A percentile compares a stretch with the other conserved stretches of the same genome.
phyloP scores from a whole-genome alignment of 2,888 invertebrate species.

The Alentia gelatinosa region DNA sequence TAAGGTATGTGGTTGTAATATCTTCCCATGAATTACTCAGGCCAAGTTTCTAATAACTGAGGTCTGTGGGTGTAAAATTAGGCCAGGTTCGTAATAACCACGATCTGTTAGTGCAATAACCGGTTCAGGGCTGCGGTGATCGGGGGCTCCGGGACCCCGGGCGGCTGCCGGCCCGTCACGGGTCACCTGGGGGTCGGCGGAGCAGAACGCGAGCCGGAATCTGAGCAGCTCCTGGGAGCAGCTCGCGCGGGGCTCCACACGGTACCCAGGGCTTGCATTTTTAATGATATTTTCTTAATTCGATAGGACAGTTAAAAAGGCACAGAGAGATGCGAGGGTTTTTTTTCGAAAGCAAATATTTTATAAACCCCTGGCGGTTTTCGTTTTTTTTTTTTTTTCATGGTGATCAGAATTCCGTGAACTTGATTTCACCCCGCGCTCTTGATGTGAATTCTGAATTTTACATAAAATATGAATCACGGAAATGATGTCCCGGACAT shows the following conservation, averaged over 20 bases:
- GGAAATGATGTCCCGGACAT: too few species aligned
- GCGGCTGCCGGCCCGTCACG: neutral
- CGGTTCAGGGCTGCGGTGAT: too few species aligned
- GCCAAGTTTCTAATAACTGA: too few species aligned
- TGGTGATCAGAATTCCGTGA: neutral
- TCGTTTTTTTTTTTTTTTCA: neutral
- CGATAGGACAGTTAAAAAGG: conserved; percentile 2
- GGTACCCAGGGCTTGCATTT: neutral
- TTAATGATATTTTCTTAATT: conserved; percentile 22
- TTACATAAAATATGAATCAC: too few species aligned
- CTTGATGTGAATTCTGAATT: neutral
- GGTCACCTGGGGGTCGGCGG: neutral
- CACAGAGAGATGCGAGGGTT: neutral
- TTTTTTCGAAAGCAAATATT: neutral
- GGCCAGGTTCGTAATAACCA: too few species aligned
- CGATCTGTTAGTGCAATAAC: too few species aligned
- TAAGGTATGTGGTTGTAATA: too few species aligned
- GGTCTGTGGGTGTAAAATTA: too few species aligned
- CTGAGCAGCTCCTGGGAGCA: neutral
- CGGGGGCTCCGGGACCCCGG: too few species aligned
- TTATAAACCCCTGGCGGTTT: neutral
- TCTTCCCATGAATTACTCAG: too few species aligned
- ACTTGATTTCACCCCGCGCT: neutral
- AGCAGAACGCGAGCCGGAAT: neutral
- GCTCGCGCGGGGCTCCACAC: neutral